Conservation (phyloP, 2,113 vertebrate species). For the Dipodomys spectabilis region DNA sequence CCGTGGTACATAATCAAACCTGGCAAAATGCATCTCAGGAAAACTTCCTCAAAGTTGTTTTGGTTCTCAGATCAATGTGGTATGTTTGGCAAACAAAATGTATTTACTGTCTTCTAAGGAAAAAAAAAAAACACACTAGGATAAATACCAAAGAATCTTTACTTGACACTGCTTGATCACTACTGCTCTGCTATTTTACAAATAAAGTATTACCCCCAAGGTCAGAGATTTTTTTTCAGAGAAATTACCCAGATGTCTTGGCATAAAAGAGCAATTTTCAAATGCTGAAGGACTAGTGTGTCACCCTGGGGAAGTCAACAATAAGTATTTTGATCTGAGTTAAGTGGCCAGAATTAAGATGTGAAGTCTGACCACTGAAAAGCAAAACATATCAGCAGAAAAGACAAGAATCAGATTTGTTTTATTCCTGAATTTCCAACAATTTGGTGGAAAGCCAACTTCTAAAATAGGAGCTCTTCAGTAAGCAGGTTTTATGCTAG, state of each 20-base stretch:
- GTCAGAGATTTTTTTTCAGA: constrained; percentile 28
- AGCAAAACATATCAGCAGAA: background rate
- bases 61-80: constrained; percentile 12
- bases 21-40: background rate
- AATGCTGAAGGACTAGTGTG: background rate
- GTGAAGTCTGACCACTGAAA: background rate
- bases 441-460: constrained; percentile 56
- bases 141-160: constrained; percentile 51
- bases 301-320: background rate
- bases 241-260: constrained; percentile 35
- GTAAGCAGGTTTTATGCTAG: constrained; percentile 52
- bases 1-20: background rate
- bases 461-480: constrained; percentile 65
- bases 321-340: background rate
- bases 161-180: constrained; percentile 20
- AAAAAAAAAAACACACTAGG: background rate
- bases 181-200: background rate
- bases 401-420: background rate
- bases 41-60: constrained; percentile 37
- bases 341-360: constrained; percentile 16
- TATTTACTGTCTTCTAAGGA: background rate
- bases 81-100: constrained; percentile 53
- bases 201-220: background rate
- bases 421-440: constrained; percentile 56
- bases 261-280: constrained; percentile 14